Evolutionary conservation across 2,797 vertebrate genomes (phyloP).

Genomic region (Arnoldichthys spilopterus): DNA sequence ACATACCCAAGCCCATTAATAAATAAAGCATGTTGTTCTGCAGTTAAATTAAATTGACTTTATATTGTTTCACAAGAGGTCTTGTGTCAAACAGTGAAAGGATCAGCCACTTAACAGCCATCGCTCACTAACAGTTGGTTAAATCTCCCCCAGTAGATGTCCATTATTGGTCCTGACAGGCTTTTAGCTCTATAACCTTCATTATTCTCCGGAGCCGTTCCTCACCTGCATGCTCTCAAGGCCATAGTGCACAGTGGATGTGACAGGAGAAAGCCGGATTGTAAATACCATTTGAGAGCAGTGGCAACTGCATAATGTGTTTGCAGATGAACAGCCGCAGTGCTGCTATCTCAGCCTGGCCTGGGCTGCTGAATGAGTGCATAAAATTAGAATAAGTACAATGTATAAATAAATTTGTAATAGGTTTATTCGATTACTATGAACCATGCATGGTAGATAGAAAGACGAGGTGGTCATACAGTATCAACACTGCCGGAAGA

Average conservation of each 20-base stretch:
- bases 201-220: constrained; percentile 46
- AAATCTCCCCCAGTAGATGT: constrained; percentile 24
- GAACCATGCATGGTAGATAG: too few species aligned
- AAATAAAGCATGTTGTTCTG: neutral
- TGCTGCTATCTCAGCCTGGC: neutral
- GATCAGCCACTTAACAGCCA: neutral
- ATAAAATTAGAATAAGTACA: neutral
- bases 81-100: constrained; percentile 17
- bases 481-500: too few species aligned
- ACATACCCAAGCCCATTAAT: neutral
- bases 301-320: neutral
- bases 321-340: neutral
- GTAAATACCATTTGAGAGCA: neutral
- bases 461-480: too few species aligned
- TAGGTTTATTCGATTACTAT: neutral
- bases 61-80: constrained; percentile 30
- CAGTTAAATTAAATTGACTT: constrained; percentile 29
- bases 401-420: neutral
- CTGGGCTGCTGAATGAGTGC: neutral
- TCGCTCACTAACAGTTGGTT: constrained; percentile 9
- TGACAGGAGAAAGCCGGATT: constrained; percentile 23
- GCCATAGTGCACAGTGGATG: constrained; percentile 36
- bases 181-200: constrained; percentile 54
- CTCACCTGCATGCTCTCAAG: constrained; percentile 49
- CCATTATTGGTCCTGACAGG: constrained; percentile 45